A percentile compares a stretch with the other conserved stretches of the same genome.
Conservation (phyloP, 37 sponge, comb jelly and placozoan species). For the Aplysina aerophoba region DNA sequence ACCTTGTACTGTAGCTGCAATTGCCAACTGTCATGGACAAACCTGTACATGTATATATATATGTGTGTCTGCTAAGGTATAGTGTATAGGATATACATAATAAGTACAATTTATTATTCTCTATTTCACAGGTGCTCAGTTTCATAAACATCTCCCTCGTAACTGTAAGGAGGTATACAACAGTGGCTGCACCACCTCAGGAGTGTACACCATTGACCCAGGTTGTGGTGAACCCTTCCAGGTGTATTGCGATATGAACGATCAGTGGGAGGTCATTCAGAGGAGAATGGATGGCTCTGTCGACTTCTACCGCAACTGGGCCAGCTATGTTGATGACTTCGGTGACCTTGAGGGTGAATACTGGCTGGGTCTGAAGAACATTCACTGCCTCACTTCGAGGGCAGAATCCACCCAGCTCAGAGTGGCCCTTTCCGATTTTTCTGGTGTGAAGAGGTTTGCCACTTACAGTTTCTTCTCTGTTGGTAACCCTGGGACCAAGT, state of each 20-base stretch:
- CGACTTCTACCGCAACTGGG: conserved; percentile 37
- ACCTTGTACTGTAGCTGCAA: too few relatives aligned
- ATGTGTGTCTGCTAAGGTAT: too few relatives aligned
- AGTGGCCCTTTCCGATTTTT: not conserved
- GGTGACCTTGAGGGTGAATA: conserved; percentile 42
- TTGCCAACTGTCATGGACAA: too few relatives aligned
- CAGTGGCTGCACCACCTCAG: not conserved
- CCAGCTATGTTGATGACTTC: conserved; percentile 33
- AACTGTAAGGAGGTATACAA: conserved; percentile 8
- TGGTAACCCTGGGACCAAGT: conserved; percentile 20
- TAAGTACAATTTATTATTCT: too few relatives aligned
- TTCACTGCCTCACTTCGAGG: not conserved
- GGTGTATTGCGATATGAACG: conserved; percentile 30
- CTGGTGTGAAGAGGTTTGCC: conserved; percentile 15
- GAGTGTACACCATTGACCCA: conserved; percentile 31
- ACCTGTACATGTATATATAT: too few relatives aligned
- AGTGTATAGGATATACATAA: too few relatives aligned
- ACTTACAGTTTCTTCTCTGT: conserved; percentile 32
- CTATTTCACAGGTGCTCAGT: too few relatives aligned
- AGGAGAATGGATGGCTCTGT: conserved; percentile 49
- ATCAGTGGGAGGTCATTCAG: conserved; percentile 32
- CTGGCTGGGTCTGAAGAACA: conserved; percentile 40
- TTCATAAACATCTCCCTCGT: too few relatives aligned
- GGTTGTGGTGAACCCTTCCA: not conserved
- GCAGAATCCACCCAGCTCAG: not conserved